Evolutionary conservation across 2,888 invertebrate genomes (phyloP), one percentile per base, ranked within the genome.

Genomic region (Unio pictorum): DNA sequence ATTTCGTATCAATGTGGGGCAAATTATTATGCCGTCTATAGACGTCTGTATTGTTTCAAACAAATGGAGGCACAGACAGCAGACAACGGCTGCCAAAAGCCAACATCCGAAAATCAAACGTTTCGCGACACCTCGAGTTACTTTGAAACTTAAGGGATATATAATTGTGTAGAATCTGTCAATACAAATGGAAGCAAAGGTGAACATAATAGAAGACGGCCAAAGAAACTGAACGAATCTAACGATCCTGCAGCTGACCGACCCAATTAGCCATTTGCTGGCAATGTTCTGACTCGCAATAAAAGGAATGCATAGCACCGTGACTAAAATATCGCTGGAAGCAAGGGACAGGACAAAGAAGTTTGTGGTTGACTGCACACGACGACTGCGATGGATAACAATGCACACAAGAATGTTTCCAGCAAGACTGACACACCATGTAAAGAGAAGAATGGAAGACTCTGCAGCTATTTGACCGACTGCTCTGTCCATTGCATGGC

Each of bases 341-440:
- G 88, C 87, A 58, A 89, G 67, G 0, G 86, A 83, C 11, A 87
- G 80, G 6, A 89, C 86, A 74, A 89, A 89, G 71, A 84, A 89
- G 71, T 89, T 89, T 26, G 89, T 89, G 20, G 89, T 89, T 18
- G 88, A 89, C 81, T 89, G 89, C 8, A 89, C 83, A 28, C 89
- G 81, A n/a, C 89, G 75, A 69, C 87, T 87, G 17, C 87, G 77
- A 68, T 84, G 80, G 59, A 89, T 87, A n/a, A 89, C 89, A 11
- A 88, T 23, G 55, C 87, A 86, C 4, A 89, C 88, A 18, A 89
- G 74, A 15, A 76, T 58, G 76, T 89, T 89, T 23, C 87, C 85
- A 8, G 83, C 57, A 26, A 85, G 65, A n/a, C 84, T 79, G 34
- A 76, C 23, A 11, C 75, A 11, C 82, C 84, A 84, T 11, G 84